A percentile compares a stretch with the other conserved stretches of the same genome.
phyloP scores from a whole-genome alignment of 1,140 invertebrate species.

The Planococcus citri region DNA sequence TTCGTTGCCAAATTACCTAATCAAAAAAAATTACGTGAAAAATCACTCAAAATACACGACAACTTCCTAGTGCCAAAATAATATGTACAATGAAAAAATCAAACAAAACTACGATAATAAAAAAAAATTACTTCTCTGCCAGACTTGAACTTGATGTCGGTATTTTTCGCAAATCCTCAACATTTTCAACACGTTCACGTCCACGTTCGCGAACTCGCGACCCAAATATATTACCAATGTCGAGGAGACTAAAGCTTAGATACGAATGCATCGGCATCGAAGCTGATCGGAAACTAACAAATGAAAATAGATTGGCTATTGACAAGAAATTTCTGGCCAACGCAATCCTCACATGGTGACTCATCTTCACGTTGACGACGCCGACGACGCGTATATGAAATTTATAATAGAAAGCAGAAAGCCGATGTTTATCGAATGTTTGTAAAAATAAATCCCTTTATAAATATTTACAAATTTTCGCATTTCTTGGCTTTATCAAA shows the following conservation, averaged over 20 bases:
- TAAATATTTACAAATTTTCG: neutral
- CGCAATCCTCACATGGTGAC: neutral
- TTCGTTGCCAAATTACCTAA: too few species aligned
- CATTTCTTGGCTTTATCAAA: too few species aligned
- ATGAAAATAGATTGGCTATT: constrained; percentile 19
- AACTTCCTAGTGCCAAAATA: too few species aligned
- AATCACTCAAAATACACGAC: too few species aligned
- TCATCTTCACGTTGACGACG: too few species aligned
- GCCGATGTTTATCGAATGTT: neutral
- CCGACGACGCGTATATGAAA: neutral
- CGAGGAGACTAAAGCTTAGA: neutral
- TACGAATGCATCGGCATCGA: constrained; percentile 3
- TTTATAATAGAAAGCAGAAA: neutral
- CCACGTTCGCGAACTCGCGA: too few species aligned
- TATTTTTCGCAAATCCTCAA: neutral
- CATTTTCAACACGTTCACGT: too few species aligned
- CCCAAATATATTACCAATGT: too few species aligned
- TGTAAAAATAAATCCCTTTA: neutral
- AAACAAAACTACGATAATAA: too few species aligned
- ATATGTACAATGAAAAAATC: too few species aligned
- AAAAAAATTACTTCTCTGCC: neutral
- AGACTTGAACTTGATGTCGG: neutral
- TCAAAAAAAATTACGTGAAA: too few species aligned
- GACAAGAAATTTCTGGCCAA: constrained; percentile 14
- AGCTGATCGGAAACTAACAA: constrained; percentile 12